Evolutionary conservation across 2,888 invertebrate genomes (phyloP).

Genomic region (Helicoverpa assulta): DNA sequence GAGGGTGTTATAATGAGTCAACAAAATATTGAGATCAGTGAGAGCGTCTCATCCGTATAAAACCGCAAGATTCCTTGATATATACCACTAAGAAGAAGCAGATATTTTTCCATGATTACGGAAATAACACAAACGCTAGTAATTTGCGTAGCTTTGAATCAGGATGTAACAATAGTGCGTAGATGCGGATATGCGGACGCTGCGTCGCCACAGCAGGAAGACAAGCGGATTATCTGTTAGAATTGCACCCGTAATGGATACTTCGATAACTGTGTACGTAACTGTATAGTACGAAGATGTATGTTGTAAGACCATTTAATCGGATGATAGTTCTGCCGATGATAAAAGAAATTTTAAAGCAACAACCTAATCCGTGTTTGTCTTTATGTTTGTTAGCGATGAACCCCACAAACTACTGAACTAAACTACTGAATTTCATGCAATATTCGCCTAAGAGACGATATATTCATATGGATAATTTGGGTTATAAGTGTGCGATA

Average conservation of each 20-base stretch:
- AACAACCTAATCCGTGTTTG: too few species aligned
- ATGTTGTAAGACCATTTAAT: background rate
- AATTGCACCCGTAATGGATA: slow-evolving; percentile 28
- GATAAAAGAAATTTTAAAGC: too few species aligned
- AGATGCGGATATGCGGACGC: slow-evolving; percentile 46
- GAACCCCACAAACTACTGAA: too few species aligned
- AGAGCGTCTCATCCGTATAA: background rate
- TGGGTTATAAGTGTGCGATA: too few species aligned
- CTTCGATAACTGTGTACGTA: slow-evolving; percentile 23
- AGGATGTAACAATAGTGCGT: slow-evolving; percentile 52
- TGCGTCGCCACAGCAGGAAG: slow-evolving; percentile 49
- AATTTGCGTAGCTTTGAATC: slow-evolving; percentile 44
- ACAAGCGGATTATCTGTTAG: slow-evolving; percentile 24
- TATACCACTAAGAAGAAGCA: slow-evolving; percentile 1
- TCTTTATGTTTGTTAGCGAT: too few species aligned
- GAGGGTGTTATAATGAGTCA: slow-evolving; percentile 30
- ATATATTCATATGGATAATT: too few species aligned
- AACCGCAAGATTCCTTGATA: slow-evolving; percentile 22
- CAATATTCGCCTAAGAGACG: too few species aligned
- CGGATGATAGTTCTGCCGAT: too few species aligned
- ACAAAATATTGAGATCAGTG: slow-evolving; percentile 21
- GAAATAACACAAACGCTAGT: slow-evolving; percentile 43
- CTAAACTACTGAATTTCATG: too few species aligned
- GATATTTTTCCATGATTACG: slow-evolving; percentile 38
- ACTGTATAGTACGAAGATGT: slow-evolving; percentile 1